Evolutionary conservation across 1,140 invertebrate species (phyloP).

Genomic region (Oryctes rhinoceros): DNA sequence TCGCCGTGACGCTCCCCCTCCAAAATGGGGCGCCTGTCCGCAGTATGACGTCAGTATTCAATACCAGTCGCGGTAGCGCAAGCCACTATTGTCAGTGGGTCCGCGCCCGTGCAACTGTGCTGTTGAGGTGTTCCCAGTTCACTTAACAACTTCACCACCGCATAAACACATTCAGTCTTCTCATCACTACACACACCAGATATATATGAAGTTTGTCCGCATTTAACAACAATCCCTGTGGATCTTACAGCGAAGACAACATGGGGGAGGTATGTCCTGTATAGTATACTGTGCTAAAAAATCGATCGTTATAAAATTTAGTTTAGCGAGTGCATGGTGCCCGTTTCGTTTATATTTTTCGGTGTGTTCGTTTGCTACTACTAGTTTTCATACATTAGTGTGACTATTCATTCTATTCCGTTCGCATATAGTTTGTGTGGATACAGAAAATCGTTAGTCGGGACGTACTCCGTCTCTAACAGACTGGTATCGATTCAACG

Average conservation of each 20-base stretch:
- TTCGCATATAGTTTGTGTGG: background rate
- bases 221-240: constrained; percentile 37
- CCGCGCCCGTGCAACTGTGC: constrained; percentile 37
- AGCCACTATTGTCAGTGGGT: constrained; percentile 37
- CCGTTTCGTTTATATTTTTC: constrained; percentile 15
- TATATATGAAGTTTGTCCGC: constrained; percentile 33
- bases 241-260: constrained; percentile 37
- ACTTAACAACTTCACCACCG: background rate
- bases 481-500: constrained; percentile 28
- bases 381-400: background rate
- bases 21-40: constrained; percentile 35
- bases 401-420: background rate
- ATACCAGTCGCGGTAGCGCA: constrained; percentile 38
- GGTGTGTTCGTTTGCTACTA: constrained; percentile 12
- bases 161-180: background rate
- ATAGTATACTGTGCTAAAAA: constrained; percentile 15
- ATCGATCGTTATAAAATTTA: constrained; percentile 12
- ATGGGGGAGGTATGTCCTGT: constrained; percentile 39
- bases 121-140: constrained; percentile 34
- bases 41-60: constrained; percentile 39
- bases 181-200: background rate
- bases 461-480: background rate
- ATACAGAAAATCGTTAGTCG: constrained; percentile 11
- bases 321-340: constrained; percentile 33
- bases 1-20: constrained; percentile 17